phyloP scores from a whole-genome alignment of 2,113 vertebrate species.

The Accipiter virgatus region DNA sequence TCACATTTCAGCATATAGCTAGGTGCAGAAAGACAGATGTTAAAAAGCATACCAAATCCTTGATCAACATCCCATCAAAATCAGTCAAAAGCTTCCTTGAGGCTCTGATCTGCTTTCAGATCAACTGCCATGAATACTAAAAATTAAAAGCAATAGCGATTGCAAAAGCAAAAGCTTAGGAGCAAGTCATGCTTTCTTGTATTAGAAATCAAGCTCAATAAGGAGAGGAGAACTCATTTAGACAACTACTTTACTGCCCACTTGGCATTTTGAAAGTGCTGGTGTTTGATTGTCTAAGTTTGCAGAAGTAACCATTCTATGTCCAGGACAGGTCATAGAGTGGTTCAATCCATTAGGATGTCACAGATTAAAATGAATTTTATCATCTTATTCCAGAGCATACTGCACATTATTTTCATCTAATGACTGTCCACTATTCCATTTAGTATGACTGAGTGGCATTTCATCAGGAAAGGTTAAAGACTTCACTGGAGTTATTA shows the following conservation, averaged over 20 bases:
- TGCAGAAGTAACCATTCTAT: background rate
- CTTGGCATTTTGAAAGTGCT: background rate
- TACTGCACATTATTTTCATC: background rate
- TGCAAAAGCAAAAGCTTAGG: too few species aligned
- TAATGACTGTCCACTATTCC: background rate
- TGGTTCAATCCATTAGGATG: background rate
- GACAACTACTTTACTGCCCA: background rate
- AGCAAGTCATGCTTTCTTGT: background rate
- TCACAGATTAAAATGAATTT: background rate
- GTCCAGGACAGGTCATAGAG: background rate
- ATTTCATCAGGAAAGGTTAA: background rate
- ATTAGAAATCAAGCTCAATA: background rate
- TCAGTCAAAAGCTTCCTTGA: background rate
- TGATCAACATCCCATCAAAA: background rate
- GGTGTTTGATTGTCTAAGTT: background rate
- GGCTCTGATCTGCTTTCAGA: background rate
- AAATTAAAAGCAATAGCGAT: background rate
- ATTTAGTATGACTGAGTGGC: background rate
- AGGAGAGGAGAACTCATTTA: background rate
- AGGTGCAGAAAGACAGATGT: background rate
- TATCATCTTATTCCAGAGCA: background rate
- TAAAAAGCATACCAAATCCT: background rate
- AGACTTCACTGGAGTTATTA: background rate
- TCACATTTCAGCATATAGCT: background rate
- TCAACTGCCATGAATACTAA: background rate